Evolutionary conservation across 2,888 invertebrate genomes (phyloP).

Genomic region (Eristalis intricaria): DNA sequence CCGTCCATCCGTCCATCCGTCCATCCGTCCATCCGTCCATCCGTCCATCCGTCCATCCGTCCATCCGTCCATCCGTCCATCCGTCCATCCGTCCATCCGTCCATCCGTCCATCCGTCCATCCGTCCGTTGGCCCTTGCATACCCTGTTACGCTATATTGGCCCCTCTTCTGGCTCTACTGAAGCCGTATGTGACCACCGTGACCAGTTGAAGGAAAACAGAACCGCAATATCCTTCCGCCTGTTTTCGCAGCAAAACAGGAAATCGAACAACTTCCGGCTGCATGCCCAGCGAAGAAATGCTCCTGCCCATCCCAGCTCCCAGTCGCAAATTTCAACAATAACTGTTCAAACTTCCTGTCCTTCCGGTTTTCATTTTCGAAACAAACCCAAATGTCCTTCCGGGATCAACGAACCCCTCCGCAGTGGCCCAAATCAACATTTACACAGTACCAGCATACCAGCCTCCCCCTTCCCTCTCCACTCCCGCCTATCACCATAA

Average conservation of each 20-base stretch:
- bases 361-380: not conserved
- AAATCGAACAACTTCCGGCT: not conserved
- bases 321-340: not conserved
- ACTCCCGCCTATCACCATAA: not conserved
- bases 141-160: no score
- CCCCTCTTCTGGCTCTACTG: no score
- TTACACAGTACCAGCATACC: not conserved
- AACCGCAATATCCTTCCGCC: not conserved
- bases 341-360: not conserved
- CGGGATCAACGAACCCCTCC: not conserved
- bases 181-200: not conserved
- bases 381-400: not conserved
- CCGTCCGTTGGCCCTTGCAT: no score
- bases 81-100: no score
- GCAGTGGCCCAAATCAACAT: not conserved
- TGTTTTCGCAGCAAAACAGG: not conserved
- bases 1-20: no score
- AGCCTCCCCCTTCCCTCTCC: no score
- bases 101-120: no score
- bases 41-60: no score
- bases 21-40: no score
- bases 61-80: no score
- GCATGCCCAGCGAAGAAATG: not conserved
- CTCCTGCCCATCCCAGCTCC: not conserved
- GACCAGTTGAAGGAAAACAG: not conserved